phyloP scores from a whole-genome alignment of 2,797 vertebrate species.

The Carcharodon carcharias region DNA sequence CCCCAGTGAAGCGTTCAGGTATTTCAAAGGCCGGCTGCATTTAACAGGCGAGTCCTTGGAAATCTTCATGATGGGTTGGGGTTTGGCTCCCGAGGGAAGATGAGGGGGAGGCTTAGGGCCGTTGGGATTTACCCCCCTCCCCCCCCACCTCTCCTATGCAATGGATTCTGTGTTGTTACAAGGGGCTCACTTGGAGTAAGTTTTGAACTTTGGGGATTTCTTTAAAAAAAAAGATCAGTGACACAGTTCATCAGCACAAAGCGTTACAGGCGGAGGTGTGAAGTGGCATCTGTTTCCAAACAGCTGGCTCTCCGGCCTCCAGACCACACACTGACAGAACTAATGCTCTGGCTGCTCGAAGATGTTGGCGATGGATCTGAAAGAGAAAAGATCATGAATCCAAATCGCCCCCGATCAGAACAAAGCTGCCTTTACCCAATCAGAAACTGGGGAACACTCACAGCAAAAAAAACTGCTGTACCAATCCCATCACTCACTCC shows the following conservation, averaged over 20 bases:
- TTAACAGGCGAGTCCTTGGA: background rate
- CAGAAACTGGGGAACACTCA: background rate
- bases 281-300: background rate
- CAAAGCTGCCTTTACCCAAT: rapidly evolving
- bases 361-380: conserved; percentile 67
- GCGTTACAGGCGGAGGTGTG: background rate
- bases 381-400: conserved; percentile 16
- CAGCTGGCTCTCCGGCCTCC: background rate
- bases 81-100: too few relatives aligned
- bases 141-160: background rate
- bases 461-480: background rate
- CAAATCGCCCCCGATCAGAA: background rate
- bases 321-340: too few relatives aligned
- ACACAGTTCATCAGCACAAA: background rate
- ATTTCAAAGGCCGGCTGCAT: background rate
- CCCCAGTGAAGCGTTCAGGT: background rate
- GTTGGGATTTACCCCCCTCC: background rate
- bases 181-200: background rate
- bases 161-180: background rate
- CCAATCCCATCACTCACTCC: too few relatives aligned
- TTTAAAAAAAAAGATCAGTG: background rate
- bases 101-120: background rate
- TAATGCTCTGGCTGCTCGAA: conserved; percentile 54
- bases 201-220: background rate
- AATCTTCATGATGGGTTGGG: background rate